Base-by-base conservation (phyloP, 2,888 invertebrate genomes). In the Ophioninae sp. region DNA sequence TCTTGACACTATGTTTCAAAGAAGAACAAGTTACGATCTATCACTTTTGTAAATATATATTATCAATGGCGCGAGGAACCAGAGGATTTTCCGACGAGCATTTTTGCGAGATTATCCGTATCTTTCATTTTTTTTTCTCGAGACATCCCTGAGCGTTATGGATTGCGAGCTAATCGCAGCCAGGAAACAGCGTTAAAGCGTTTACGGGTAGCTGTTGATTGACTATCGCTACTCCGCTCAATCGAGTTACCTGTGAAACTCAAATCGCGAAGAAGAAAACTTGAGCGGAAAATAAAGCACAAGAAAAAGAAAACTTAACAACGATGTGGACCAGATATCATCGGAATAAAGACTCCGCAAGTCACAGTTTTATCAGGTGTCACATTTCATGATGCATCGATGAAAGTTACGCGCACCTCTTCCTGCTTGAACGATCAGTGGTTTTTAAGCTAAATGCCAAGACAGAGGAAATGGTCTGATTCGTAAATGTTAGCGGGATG, bases 31-130 rank as follows among this genome's bases (percentile, higher is more conserved):
- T 17, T 50, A 50, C 50, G 50, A 50, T 50, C 50, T 50, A 50
- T 50, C 50, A 85, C 80, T 87, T 88, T 88, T 88, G 88, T 88
- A 88, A 87, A 87, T 86, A 82, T 83, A 82, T 81, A 84, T 85
- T 86, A 85, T 77, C 79, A 73, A 84, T 64, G 65, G 50, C 65
- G 72, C 41, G 76, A 41, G 72, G 39, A 56, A 70, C 30, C 68
- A 79, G 39, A 20, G 17, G 13, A 74, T 64, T 39, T 73, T 80
- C 41, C 70, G 77, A 68, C 39, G 41, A 30, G 69, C 77, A 70
- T 73, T 76, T 67, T 21, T 50, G 50, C 17, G n/a, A n/a, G 23
- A 57, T 39, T 57, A 57, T 57, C 39, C 70, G 7, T 20, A 57
- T 70, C 37, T 37, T 17, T 70, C 30, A 30, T n/a, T 30, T 17